A percentile compares a stretch with the other conserved stretches of the same genome.
Conservation (phyloP, 1,140 invertebrate species). For the Triops longicaudatus region DNA sequence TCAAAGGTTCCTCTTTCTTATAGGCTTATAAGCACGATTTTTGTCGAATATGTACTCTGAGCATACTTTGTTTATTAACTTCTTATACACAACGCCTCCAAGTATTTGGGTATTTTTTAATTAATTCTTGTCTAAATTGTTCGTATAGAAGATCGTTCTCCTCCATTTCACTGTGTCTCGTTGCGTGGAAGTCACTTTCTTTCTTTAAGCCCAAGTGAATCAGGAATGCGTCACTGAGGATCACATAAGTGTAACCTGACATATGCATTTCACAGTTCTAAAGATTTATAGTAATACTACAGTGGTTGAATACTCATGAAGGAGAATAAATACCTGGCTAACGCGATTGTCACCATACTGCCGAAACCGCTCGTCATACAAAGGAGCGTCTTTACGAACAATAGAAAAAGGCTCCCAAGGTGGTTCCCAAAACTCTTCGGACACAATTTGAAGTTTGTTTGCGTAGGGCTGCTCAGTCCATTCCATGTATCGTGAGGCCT, state of each 20-base stretch:
- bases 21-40: too few relatives aligned
- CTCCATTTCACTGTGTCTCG: not conserved
- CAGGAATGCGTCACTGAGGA: not conserved
- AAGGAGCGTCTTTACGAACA: constrained; percentile 42
- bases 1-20: too few relatives aligned
- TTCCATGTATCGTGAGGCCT: not conserved
- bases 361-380: constrained; percentile 53
- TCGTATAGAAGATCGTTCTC: not conserved
- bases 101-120: not conserved
- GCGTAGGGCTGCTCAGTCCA: not conserved
- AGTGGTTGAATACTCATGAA: not conserved
- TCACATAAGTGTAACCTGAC: not conserved
- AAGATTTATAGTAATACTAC: not conserved
- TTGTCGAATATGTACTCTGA: too few relatives aligned
- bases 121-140: not conserved
- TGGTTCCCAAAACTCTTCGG: constrained; percentile 34
- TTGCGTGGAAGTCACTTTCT: not conserved
- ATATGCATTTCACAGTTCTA: not conserved
- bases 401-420: constrained; percentile 58
- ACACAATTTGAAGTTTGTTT: not conserved
- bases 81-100: not conserved
- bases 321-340: constrained; percentile 45
- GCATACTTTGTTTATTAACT: not conserved
- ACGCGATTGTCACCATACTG: constrained; percentile 56
- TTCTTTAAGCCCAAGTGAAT: not conserved